Conservation (phyloP, 2,797 vertebrate species). For the Cetoscarus ocellatus region DNA sequence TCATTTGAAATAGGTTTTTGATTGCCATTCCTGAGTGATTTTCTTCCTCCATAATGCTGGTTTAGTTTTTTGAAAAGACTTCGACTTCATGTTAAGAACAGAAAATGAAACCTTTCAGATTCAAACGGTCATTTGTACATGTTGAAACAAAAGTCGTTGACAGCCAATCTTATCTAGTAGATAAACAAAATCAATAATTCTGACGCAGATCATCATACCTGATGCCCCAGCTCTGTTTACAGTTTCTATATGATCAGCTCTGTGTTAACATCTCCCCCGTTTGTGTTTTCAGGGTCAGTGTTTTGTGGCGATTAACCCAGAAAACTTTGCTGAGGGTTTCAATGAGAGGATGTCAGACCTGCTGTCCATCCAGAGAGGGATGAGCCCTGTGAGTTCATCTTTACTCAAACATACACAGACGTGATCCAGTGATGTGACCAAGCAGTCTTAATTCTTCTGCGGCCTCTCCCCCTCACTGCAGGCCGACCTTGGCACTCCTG, state of each 20-base stretch:
- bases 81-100: too few species aligned
- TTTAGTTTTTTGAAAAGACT: too few species aligned
- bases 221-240: not conserved
- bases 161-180: constrained; percentile 13
- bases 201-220: not conserved
- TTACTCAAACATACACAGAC: not conserved
- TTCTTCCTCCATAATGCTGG: too few species aligned
- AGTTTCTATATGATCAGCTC: constrained; percentile 20
- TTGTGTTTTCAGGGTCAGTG: constrained; percentile 81
- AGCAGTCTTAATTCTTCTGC: not conserved
- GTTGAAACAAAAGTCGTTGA: not conserved
- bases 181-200: constrained; percentile 17
- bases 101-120: too few species aligned
- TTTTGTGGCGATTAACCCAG: constrained; percentile 85
- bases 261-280: not conserved
- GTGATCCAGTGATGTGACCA: not conserved
- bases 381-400: constrained; percentile 80
- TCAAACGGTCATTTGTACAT: not conserved
- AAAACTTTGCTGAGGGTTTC: constrained; percentile 83
- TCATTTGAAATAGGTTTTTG: too few species aligned
- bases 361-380: constrained; percentile 78
- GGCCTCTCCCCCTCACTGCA: constrained; percentile 26
- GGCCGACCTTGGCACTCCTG: constrained; percentile 64
- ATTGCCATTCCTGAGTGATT: too few species aligned
- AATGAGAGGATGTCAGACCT: constrained; percentile 82